Base-by-base conservation (phyloP, 2,797 vertebrate species). In the Morelia viridis region DNA sequence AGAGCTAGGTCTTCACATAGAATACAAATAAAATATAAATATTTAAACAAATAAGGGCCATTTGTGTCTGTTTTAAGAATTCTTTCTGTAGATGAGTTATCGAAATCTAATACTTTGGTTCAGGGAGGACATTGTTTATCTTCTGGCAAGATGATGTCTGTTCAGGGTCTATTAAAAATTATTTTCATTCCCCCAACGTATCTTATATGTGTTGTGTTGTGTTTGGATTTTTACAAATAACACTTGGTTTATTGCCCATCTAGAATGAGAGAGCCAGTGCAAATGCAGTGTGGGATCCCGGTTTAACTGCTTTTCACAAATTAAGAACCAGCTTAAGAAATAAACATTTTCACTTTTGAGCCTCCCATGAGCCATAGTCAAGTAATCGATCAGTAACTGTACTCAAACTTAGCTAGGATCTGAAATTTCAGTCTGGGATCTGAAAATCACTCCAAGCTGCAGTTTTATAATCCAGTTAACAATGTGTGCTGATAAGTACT, bases 21-120 rank as follows among this genome's bases (percentile, higher is more conserved):
- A 76, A 76, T 76, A 50, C 46, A 92, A 88, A 64, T 24, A n/a
- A 91, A 88, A 24, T 83, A 15, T 6, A 90, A 85, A 50, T 60
- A 50, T 89, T 71, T 89, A n/a, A 58, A 15, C 46, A 56, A 56
- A 87, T 64, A 46, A 41, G 17, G 24, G 53, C 24, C 46, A n/a
- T 15, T 62, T 87, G n/a, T 86, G 86, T 61, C n/a, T 87, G 24
- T 62, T 62, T 53, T 60, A 57, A 41, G 9, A 56, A 87, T 90
- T 24, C 12, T 57, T 19, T 90, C 24, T 56, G 5, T 41, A 9
- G 46, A 12, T n/a, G 12, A 87, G 13, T 41, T 68, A 84, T 56
- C 17, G 31, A 89, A 31, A 3, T 87, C 11, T 86, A n/a, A 76
- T 57, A 6, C 24, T 56, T 71, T 90, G 24, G 6, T 56, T 90